Evolutionary conservation across 2,888 invertebrate species (phyloP).

Genomic region (Tipula unca): DNA sequence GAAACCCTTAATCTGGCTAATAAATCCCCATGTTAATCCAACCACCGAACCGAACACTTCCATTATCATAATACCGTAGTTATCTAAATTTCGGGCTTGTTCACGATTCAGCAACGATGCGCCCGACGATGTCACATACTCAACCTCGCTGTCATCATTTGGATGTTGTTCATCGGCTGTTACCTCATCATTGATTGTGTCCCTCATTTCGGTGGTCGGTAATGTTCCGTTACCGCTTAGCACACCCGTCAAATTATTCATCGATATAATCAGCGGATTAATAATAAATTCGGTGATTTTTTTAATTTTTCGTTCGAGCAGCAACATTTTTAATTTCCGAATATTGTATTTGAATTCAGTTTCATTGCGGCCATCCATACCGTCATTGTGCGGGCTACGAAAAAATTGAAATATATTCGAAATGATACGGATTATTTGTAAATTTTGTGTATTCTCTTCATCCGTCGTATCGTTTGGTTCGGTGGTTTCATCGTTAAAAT

Average conservation of each 20-base stretch:
- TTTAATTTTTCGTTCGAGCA: neutral
- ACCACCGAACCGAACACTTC: constrained; percentile 28
- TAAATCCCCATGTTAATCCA: constrained; percentile 27
- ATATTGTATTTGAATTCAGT: neutral
- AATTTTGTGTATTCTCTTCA: neutral
- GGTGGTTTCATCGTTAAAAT: neutral
- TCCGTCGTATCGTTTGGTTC: neutral
- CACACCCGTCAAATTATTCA: neutral
- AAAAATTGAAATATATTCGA: neutral
- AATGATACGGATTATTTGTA: neutral
- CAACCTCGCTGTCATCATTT: neutral
- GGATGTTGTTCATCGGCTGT: neutral
- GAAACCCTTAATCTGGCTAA: constrained; percentile 23
- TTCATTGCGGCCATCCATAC: neutral
- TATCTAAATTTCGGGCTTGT: neutral
- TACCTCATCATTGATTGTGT: neutral
- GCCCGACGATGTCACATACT: neutral
- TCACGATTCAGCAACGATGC: neutral
- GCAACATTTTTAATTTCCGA: neutral
- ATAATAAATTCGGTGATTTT: constrained; percentile 4
- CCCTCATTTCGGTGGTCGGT: neutral
- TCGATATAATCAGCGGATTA: neutral
- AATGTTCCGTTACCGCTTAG: neutral
- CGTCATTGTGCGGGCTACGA: neutral
- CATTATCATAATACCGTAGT: constrained; percentile 27